Conservation (phyloP, 2,888 invertebrate species). For the Drosophila kokeensis region DNA sequence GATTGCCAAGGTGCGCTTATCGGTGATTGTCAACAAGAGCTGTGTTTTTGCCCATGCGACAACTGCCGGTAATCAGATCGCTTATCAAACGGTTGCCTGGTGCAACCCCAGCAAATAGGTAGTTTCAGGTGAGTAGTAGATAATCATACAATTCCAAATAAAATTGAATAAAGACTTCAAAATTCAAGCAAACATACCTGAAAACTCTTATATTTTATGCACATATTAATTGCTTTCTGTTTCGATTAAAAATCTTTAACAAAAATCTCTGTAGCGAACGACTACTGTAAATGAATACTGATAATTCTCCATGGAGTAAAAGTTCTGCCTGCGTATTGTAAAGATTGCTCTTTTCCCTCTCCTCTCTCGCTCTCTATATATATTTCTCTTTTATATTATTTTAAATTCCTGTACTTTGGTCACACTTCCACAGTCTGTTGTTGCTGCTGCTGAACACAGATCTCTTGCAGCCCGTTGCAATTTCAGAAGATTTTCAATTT, state of each 20-base stretch:
- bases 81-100: slow-evolving; percentile 62
- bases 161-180: background rate
- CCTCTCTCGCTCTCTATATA: background rate
- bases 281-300: background rate
- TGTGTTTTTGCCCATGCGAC: slow-evolving; percentile 88
- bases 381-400: slow-evolving; percentile 1
- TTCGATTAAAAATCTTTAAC: background rate
- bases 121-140: slow-evolving; percentile 22
- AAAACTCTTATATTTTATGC: background rate
- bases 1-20: slow-evolving; percentile 90
- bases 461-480: slow-evolving; percentile 36
- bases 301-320: background rate
- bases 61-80: slow-evolving; percentile 22
- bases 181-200: background rate
- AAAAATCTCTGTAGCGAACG: background rate
- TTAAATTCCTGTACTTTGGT: background rate
- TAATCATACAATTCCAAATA: background rate
- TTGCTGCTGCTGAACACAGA: slow-evolving; percentile 22
- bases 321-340: background rate
- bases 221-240: background rate
- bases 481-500: slow-evolving; percentile 36
- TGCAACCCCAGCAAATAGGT: slow-evolving; percentile 57
- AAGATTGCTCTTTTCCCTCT: background rate
- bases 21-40: slow-evolving; percentile 91
- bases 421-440: slow-evolving; percentile 8